Conservation (phyloP, 2,888 invertebrate species). For the Spilosoma lubricipeda region DNA sequence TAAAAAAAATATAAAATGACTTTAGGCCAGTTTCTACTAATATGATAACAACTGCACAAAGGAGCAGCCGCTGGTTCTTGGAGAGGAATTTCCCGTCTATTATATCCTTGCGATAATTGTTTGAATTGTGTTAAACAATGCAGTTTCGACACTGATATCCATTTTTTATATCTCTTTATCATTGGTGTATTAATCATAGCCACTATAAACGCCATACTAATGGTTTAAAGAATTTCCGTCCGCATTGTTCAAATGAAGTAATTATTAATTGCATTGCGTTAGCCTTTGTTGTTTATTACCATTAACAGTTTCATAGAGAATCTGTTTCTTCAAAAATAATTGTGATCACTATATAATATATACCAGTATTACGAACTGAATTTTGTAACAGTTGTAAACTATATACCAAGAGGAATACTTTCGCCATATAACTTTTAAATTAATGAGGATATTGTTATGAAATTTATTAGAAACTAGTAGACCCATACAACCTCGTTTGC, state of each 20-base stretch:
- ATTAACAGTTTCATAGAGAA: background rate
- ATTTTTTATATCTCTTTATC: background rate
- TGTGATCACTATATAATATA: too few relatives aligned
- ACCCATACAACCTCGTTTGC: too few relatives aligned
- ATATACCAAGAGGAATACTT: too few relatives aligned
- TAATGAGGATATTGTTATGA: too few relatives aligned
- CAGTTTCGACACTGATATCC: background rate
- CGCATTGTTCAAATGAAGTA: background rate
- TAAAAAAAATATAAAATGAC: too few relatives aligned
- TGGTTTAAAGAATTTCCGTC: background rate
- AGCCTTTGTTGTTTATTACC: background rate
- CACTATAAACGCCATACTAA: background rate
- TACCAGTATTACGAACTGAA: too few relatives aligned
- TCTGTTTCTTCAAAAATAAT: background rate
- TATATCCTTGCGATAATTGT: background rate
- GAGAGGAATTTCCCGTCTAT: background rate
- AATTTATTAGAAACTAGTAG: too few relatives aligned
- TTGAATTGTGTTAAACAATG: too few relatives aligned
- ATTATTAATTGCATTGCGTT: conserved; percentile 1
- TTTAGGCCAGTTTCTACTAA: too few relatives aligned
- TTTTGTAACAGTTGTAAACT: too few relatives aligned
- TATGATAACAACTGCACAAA: too few relatives aligned
- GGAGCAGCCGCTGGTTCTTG: background rate
- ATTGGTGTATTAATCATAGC: background rate
- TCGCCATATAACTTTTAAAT: too few relatives aligned